Percentiles rank a stretch among this genome's conserved stretches.
Evolutionary conservation across 2,888 invertebrate species (phyloP).

Genomic region (Petrolisthes cinctipes): DNA sequence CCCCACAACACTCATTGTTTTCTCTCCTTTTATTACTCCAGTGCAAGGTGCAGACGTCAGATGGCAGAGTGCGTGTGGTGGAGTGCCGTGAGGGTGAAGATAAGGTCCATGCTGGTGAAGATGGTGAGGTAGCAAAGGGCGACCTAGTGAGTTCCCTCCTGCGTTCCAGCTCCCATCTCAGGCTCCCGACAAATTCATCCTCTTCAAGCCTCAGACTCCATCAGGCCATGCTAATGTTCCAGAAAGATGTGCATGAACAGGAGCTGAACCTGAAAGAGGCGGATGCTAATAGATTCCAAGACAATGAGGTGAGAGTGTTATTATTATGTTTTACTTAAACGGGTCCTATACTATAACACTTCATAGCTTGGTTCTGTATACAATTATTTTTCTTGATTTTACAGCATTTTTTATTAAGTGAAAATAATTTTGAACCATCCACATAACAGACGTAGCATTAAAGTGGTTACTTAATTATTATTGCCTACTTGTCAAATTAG

Average conservation of each 20-base stretch:
- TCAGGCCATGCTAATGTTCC: conserved; percentile 54
- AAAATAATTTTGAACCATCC: no score
- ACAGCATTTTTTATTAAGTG: no score
- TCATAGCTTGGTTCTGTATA: no score
- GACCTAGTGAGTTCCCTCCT: conserved; percentile 26
- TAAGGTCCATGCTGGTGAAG: conserved; percentile 71
- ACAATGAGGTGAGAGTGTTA: conserved; percentile 54
- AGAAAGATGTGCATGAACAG: conserved; percentile 46
- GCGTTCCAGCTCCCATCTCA: conserved; percentile 19
- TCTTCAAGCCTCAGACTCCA: conserved; percentile 40
- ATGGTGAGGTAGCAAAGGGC: conserved; percentile 15
- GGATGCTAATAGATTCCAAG: conserved; percentile 61
- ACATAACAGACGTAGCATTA: no score
- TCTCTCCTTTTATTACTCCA: conserved; percentile 69
- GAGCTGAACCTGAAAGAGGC: conserved; percentile 34
- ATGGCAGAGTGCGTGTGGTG: conserved; percentile 5
- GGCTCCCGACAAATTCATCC: conserved; percentile 11
- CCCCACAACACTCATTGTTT: no score
- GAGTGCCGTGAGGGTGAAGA: conserved; percentile 9
- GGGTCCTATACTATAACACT: no score
- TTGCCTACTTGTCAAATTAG: no score
- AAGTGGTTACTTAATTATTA: no score
- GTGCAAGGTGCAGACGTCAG: conserved; percentile 74
- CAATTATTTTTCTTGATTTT: no score
- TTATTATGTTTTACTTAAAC: no score